Percentiles rank a stretch among this genome's conserved stretches.
Conservation (phyloP, 2,888 invertebrate species). For the Dione juno region DNA sequence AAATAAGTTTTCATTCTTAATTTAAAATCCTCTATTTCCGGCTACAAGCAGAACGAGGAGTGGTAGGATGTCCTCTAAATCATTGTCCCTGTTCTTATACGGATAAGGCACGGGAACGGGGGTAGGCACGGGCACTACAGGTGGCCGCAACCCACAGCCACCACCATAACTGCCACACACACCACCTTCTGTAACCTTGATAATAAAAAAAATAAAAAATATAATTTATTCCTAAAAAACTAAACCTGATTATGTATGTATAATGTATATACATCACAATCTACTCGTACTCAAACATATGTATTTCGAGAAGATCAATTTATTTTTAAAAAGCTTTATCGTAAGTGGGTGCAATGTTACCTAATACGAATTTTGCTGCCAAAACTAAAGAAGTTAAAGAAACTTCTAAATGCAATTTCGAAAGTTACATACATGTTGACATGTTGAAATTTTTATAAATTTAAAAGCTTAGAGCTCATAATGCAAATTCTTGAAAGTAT, state of each 20-base stretch:
- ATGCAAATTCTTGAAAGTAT: neutral
- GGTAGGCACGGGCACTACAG: constrained; percentile 22
- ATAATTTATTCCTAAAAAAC: neutral
- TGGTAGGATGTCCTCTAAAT: constrained; percentile 39
- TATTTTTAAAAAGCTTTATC: neutral
- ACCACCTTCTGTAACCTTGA: constrained; percentile 43
- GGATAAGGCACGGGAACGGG: constrained; percentile 32
- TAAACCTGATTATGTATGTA: neutral
- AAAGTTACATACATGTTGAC: constrained; percentile 1
- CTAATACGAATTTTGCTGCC: constrained; percentile 2
- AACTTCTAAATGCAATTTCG: neutral
- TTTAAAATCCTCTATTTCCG: constrained; percentile 19
- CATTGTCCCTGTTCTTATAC: constrained; percentile 29
- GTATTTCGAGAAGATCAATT: neutral
- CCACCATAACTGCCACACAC: constrained; percentile 52
- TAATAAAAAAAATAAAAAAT: neutral
- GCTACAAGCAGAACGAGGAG: constrained; percentile 38
- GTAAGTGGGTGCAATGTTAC: neutral
- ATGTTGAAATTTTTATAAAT: constrained; percentile 4
- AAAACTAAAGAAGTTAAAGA: constrained; percentile 7
- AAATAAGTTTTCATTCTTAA: neutral
- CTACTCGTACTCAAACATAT: neutral
- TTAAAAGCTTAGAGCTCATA: neutral
- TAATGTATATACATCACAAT: neutral
- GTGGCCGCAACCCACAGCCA: constrained; percentile 34